Conservation (phyloP, 2,113 vertebrate genomes). For the Pluvialis apricaria region DNA sequence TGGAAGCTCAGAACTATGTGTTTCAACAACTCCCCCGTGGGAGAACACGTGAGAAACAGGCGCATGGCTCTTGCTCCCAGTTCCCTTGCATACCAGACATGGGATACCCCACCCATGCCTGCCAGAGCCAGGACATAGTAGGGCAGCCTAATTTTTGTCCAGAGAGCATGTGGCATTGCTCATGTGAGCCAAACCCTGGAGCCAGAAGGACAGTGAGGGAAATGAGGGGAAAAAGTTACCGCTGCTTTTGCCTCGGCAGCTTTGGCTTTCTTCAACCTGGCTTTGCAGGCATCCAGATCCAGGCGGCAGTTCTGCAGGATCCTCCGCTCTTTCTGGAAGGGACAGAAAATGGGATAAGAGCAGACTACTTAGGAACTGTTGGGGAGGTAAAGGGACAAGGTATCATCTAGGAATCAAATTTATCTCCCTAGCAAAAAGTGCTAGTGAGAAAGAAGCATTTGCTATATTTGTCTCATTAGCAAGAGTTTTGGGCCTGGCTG, state of each 20-base stretch:
- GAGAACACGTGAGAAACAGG: not conserved
- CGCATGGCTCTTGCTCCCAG: not conserved
- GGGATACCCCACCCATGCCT: not conserved
- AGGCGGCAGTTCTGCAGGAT: constrained; percentile 92
- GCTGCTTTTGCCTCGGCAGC: constrained; percentile 92
- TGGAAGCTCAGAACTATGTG: not conserved
- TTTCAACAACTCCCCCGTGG: not conserved
- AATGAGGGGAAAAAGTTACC: constrained; percentile 70
- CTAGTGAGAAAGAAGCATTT: not conserved
- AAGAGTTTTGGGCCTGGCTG: not conserved
- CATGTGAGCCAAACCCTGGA: not conserved
- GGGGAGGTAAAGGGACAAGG: not conserved
- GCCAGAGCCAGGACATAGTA: not conserved
- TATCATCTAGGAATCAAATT: not conserved
- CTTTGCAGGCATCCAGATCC: constrained; percentile 94
- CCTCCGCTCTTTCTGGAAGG: constrained; percentile 85
- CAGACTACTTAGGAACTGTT: not conserved
- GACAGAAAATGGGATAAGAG: not conserved
- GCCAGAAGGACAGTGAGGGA: not conserved
- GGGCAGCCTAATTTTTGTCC: not conserved
- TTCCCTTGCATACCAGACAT: not conserved
- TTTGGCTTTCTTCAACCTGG: constrained; percentile 93
- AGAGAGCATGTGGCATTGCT: not conserved
- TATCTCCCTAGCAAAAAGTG: not conserved
- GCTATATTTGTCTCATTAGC: not conserved